A percentile compares a stretch with the other conserved stretches of the same genome.
phyloP scores from a whole-genome alignment of 35 echinoderm and acorn worm species.

The Lytechinus pictus region DNA sequence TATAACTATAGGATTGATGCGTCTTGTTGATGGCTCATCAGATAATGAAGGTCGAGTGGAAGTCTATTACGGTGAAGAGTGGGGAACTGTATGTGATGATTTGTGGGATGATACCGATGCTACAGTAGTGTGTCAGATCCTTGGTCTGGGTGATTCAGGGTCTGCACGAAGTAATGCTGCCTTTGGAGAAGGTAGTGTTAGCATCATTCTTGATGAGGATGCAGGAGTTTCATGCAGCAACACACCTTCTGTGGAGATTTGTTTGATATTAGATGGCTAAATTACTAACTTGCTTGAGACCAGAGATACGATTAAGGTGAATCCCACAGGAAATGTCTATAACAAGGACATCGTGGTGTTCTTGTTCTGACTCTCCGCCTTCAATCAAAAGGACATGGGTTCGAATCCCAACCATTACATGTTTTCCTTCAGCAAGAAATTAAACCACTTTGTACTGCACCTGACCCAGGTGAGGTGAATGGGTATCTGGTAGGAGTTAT shows the following conservation, averaged over 20 bases:
- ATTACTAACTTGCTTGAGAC: too few relatives aligned
- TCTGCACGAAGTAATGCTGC: not conserved
- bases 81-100: not conserved
- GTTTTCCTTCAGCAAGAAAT: too few relatives aligned
- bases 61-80: not conserved
- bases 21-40: not conserved
- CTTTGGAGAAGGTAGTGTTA: not conserved
- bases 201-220: not conserved
- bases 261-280: not conserved
- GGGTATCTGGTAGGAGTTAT: too few relatives aligned
- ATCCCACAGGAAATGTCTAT: too few relatives aligned
- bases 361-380: too few relatives aligned
- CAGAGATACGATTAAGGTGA: too few relatives aligned
- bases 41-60: not conserved
- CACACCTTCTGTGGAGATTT: not conserved
- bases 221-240: not conserved
- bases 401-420: too few relatives aligned
- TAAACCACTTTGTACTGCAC: too few relatives aligned
- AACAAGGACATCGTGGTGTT: too few relatives aligned
- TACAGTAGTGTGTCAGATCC: not conserved
- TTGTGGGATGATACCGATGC: not conserved
- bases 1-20: not conserved
- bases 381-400: too few relatives aligned
- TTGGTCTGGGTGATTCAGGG: not conserved
- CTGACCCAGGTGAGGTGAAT: too few relatives aligned